Evolutionary conservation across 2,113 vertebrate genomes (phyloP).

Genomic region (Oreochromis niloticus): DNA sequence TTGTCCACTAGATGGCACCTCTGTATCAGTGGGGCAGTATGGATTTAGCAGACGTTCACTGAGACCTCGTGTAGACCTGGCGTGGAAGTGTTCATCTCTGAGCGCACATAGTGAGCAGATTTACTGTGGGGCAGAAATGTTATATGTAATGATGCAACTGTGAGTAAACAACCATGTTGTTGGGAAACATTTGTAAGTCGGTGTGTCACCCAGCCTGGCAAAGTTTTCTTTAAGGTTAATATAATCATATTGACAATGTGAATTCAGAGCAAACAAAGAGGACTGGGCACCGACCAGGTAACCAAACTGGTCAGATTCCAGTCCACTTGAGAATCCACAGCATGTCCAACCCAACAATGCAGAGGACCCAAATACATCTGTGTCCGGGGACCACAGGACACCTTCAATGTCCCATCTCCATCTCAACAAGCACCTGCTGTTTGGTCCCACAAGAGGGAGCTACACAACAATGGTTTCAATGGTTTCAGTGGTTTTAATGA

Average conservation of each 20-base stretch:
- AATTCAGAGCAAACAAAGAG: background rate
- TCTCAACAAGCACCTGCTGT: background rate
- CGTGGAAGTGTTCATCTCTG: background rate
- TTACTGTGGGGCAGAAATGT: background rate
- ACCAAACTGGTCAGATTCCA: background rate
- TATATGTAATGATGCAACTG: background rate
- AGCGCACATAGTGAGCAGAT: background rate
- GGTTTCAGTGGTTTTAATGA: background rate
- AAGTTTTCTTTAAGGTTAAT: background rate
- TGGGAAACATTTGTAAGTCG: background rate
- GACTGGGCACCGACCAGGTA: background rate
- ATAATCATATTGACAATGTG: background rate
- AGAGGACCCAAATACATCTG: background rate
- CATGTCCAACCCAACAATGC: background rate
- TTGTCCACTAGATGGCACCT: constrained; percentile 40
- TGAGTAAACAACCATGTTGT: background rate
- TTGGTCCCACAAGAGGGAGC: background rate
- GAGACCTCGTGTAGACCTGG: background rate
- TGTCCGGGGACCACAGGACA: background rate
- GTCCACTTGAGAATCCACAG: background rate
- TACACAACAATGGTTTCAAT: background rate
- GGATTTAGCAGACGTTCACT: background rate
- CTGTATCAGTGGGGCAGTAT: background rate
- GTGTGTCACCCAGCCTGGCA: background rate
- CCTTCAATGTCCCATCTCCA: background rate